Percentiles rank a stretch among this genome's conserved stretches.
These are phyloP conservation scores for Agonopterix subpropinquella DNA, from an alignment of 2,888 invertebrate species.

Conservation along the genomic window DNA sequence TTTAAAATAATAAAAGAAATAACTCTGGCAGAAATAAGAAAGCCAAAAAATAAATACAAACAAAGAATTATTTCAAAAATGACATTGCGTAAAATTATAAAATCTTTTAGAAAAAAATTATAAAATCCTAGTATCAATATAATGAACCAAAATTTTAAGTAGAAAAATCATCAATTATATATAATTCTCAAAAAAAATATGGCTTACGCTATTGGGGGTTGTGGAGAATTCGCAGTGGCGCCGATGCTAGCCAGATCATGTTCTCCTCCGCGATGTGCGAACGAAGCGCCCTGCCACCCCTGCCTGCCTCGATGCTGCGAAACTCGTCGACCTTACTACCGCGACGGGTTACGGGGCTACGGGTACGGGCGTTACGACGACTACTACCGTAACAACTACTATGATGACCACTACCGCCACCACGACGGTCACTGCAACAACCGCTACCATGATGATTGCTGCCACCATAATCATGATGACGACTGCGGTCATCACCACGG, in stretches of 20 bases:
- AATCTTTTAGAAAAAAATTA: slow-evolving; percentile 17
- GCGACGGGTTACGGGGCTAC: not conserved
- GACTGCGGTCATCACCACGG: too few species aligned
- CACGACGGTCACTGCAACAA: not conserved
- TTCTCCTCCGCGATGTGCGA: slow-evolving; percentile 7
- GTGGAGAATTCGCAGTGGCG: slow-evolving; percentile 38
- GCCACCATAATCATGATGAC: not conserved
- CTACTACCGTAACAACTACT: not conserved
- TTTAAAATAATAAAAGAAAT: too few species aligned
- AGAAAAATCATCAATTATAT: slow-evolving; percentile 21
- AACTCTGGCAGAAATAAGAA: not conserved
- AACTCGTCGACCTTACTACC: slow-evolving; percentile 8
- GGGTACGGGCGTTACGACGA: too few species aligned
- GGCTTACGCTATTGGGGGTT: slow-evolving; percentile 41
- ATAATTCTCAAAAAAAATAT: slow-evolving; percentile 39
- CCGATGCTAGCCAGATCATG: slow-evolving; percentile 35
- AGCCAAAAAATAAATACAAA: not conserved
- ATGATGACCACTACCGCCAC: not conserved
- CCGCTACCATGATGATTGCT: not conserved
- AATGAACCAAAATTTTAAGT: not conserved
- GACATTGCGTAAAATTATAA: slow-evolving; percentile 17
- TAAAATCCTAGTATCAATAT: slow-evolving; percentile 22
- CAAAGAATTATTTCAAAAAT: slow-evolving; percentile 20
- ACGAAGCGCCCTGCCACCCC: slow-evolving; percentile 24
- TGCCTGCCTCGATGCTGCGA: slow-evolving; percentile 44